These are phyloP conservation scores for Terrapene triunguis DNA, from an alignment of 2,113 vertebrate genomes.

Conservation along the genomic window DNA sequence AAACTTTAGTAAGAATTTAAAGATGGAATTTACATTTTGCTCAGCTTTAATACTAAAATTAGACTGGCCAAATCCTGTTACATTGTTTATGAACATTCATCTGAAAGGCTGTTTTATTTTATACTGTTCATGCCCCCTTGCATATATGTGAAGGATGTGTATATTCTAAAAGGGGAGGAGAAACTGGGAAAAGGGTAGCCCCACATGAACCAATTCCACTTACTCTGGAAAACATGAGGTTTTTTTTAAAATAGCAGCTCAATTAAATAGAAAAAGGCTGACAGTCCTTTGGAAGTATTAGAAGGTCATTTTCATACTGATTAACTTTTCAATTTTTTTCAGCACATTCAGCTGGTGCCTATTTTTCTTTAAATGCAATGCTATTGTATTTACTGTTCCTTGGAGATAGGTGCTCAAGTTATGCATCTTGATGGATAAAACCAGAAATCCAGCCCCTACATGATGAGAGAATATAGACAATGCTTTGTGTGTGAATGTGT, in stretches of 20 bases:
- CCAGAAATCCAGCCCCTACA: neutral
- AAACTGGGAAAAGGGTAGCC: neutral
- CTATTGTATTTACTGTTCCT: neutral
- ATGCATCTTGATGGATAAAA: neutral
- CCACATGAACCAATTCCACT: neutral
- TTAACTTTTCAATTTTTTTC: neutral
- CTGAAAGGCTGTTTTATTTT: neutral
- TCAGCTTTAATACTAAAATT: neutral
- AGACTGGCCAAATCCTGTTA: neutral
- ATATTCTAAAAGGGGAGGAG: neutral
- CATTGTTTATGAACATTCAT: neutral
- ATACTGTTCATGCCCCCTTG: neutral
- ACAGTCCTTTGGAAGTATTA: neutral
- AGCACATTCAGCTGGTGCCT: neutral
- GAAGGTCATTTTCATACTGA: neutral
- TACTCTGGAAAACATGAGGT: neutral
- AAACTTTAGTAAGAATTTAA: neutral
- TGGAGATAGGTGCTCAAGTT: neutral
- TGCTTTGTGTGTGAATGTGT: accelerated
- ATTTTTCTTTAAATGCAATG: neutral
- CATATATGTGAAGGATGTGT: neutral
- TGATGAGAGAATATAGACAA: accelerated
- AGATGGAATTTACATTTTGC: neutral
- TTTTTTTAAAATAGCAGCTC: neutral
- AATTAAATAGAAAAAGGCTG: neutral